Evolutionary conservation across 2,797 vertebrate species (phyloP), one percentile per base, ranked within the genome.

Genomic region (Helarctos malayanus): DNA sequence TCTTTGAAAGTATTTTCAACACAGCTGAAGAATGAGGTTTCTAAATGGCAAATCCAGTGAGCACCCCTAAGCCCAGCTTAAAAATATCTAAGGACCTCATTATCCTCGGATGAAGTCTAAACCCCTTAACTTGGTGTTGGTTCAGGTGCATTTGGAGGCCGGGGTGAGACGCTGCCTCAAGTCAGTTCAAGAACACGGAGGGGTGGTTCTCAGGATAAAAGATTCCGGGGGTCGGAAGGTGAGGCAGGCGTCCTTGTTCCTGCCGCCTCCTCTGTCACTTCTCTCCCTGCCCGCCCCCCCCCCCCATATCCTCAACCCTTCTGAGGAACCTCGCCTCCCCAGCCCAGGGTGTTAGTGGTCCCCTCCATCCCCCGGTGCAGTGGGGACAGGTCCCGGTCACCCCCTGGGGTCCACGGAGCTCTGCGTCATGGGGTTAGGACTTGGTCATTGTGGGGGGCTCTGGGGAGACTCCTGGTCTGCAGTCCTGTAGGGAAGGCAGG

Each of bases 201-300:
- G 25, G 78, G 2, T 8, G 35, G 47, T 21, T 23, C 81, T 88
- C 6, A 16, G 54, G 49, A 21, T 9, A 16, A 71, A 69, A 16
- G 3, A 8, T 69, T 3, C 8, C 0, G 5, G 23, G 57, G 18
- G 0, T 2, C 5, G 0, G 2, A 14, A 41, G 57, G 29, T 1
- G 29, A 41, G 29, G 32, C 32, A 16, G 32, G 38, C 3, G 12
- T 23, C n/a, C 35, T 32, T 7, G 11, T 0, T 88, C 52, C n/a
- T 0, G 1, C 2, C 0, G 41, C 10, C 21, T 45, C 27, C 5
- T 32, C 63, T 35, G n/a, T 2, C 3, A 18, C 6, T 10, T 21
- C 21, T 75, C 35, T 27, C 56, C 23, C 13, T 6, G 7, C 4
- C n/a, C 41, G 0, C 41, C 41, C 41, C 41, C 41, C 41, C 41